Conservation (phyloP, 2,888 invertebrate genomes). For the Melanophora roralis region DNA sequence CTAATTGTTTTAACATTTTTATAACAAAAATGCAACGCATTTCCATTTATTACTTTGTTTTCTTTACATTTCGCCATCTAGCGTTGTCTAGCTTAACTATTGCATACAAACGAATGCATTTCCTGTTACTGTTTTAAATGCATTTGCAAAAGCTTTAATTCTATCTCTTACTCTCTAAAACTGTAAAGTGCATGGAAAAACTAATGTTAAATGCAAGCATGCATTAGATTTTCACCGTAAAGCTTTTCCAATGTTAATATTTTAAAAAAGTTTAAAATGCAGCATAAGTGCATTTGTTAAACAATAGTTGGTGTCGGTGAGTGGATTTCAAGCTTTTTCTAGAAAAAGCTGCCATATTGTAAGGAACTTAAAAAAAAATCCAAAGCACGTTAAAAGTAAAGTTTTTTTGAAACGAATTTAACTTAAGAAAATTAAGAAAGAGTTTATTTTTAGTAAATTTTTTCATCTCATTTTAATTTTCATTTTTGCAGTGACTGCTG, state of each 20-base stretch:
- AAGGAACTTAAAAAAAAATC: not conserved
- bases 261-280: slow-evolving; percentile 32
- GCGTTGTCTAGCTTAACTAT: not conserved
- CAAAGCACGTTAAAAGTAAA: not conserved
- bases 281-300: slow-evolving; percentile 8
- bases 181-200: too few species aligned
- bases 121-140: slow-evolving; percentile 13
- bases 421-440: too few species aligned
- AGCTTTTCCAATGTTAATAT: slow-evolving; percentile 19
- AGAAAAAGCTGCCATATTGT: not conserved
- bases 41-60: too few species aligned
- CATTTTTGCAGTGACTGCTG: too few species aligned
- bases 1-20: not conserved
- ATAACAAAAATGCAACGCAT: too few species aligned
- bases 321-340: not conserved
- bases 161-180: not conserved
- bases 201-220: slow-evolving; percentile 24
- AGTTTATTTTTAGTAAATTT: too few species aligned
- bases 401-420: too few species aligned
- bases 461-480: not conserved
- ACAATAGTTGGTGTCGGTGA: slow-evolving; percentile 10
- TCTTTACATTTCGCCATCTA: slow-evolving; percentile 16
- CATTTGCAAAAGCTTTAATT: slow-evolving; percentile 7
- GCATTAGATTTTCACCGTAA: slow-evolving; percentile 40
- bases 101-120: not conserved